These are phyloP conservation scores for Tribolium madens DNA, from an alignment of 1,140 invertebrate genomes.

Conservation along the genomic window DNA sequence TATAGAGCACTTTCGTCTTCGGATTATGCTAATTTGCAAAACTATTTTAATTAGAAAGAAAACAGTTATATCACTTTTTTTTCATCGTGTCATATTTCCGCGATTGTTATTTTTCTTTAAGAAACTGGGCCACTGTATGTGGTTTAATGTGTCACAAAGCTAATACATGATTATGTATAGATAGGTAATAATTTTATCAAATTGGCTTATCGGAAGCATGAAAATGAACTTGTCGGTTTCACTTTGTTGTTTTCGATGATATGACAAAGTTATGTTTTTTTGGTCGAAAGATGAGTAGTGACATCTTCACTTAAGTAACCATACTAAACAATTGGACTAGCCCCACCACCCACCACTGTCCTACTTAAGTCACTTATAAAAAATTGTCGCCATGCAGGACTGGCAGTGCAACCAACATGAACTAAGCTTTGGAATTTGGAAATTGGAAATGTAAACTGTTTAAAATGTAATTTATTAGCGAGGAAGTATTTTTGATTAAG, in stretches of 20 bases:
- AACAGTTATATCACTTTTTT: background rate
- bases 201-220: too few species aligned
- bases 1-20: conserved; percentile 14
- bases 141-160: too few species aligned
- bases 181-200: too few species aligned
- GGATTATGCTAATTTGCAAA: conserved; percentile 12
- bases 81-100: background rate
- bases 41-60: background rate
- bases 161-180: too few species aligned
- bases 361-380: conserved; percentile 8
- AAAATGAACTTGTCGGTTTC: too few species aligned
- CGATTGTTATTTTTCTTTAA: too few species aligned
- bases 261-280: background rate
- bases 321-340: background rate
- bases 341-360: conserved; percentile 18
- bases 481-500: too few species aligned
- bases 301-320: background rate
- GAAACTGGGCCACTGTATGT: too few species aligned
- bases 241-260: too few species aligned
- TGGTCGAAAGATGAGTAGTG: background rate
- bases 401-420: background rate
- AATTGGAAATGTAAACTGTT: too few species aligned
- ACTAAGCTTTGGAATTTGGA: too few species aligned
- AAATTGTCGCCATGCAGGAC: background rate
- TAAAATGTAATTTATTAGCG: too few species aligned